Percentiles rank a stretch among this genome's conserved stretches.
Conservation (phyloP, 2,888 invertebrate genomes). For the Romanomermis culicivorax region DNA sequence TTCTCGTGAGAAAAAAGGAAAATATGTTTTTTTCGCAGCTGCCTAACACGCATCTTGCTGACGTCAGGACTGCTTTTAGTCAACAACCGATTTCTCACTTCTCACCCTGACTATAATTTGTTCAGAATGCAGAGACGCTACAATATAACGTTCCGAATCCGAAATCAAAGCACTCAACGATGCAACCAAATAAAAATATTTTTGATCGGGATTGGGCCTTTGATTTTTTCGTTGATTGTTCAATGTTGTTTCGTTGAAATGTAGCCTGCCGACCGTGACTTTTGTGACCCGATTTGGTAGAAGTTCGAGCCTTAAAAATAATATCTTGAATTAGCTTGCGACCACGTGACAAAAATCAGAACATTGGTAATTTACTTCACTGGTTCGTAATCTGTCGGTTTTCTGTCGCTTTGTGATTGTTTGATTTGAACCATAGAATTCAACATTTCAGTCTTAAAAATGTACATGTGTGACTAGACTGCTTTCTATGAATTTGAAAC, state of each 20-base stretch:
- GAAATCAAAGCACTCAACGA: constrained; percentile 50
- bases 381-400: constrained; percentile 44
- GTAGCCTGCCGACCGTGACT: constrained; percentile 79
- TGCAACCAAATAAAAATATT: constrained; percentile 84
- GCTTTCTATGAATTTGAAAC: not conserved
- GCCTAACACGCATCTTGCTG: too few species aligned
- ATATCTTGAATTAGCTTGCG: constrained; percentile 3
- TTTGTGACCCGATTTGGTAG: constrained; percentile 68
- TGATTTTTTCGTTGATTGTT: constrained; percentile 98
- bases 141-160: constrained; percentile 18
- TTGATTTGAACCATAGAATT: constrained; percentile 82
- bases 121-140: constrained; percentile 67
- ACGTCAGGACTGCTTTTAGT: too few species aligned
- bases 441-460: constrained; percentile 52
- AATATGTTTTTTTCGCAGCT: too few species aligned
- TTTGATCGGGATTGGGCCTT: constrained; percentile 91
- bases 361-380: constrained; percentile 14
- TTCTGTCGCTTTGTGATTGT: constrained; percentile 90
- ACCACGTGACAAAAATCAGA: not conserved
- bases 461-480: constrained; percentile 6
- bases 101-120: constrained; percentile 82
- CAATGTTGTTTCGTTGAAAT: constrained; percentile 93
- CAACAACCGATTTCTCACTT: too few species aligned
- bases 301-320: constrained; percentile 51
- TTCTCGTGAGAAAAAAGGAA: too few species aligned